Evolutionary conservation across 2,888 invertebrate genomes (phyloP), one percentile per base, ranked within the genome.

Genomic region (Melanostoma mellinum): DNA sequence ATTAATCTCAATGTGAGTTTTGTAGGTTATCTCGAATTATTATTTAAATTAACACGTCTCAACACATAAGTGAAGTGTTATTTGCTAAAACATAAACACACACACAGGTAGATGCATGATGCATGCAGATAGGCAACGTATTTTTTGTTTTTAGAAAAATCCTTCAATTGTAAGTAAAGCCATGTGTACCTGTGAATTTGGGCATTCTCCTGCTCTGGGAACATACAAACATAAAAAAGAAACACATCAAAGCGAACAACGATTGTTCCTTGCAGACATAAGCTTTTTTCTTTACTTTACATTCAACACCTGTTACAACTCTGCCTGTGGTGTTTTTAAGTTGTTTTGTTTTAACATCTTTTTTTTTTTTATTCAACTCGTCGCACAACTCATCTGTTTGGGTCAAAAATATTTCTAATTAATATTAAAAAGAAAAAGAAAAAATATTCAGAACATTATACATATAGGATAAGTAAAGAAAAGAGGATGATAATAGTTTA

Each of bases 171-270:
- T 61, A 52, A 69, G 68, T 56, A 32, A 77, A 72, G 61, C 53
- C 72, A 61, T 72, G 81, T 81, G 77, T 81, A 81, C 81, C 81
- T 77, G 81, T 72, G 72, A 77, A 81, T 77, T 72, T 77, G 76
- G 77, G 50, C 71, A 71, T 72, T 81, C 71, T 67, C 56, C 46
- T 56, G 35, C 32, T 68, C 44, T 42, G 40, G 38, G 40, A 38
- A 46, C 35, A 63, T 20, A 20, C 20, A 3, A 65, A 35, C n/a
- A 3, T 4, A 30, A 32, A 32, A 10, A 20, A 9, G 20, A 42
- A 35, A 30, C 38, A 60, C 40, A 65, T 3, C 50, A 50, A 48
- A 65, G 32, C 58, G 67, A 67, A 68, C 77, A 81, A 81, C 77
- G 77, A 81, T 77, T 68, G 81, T 81, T 77, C 71, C 61, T 65